Evolutionary conservation across 2,888 invertebrate genomes (phyloP), one percentile per base, ranked within the genome.

Genomic region (Drosophila lutescens): DNA sequence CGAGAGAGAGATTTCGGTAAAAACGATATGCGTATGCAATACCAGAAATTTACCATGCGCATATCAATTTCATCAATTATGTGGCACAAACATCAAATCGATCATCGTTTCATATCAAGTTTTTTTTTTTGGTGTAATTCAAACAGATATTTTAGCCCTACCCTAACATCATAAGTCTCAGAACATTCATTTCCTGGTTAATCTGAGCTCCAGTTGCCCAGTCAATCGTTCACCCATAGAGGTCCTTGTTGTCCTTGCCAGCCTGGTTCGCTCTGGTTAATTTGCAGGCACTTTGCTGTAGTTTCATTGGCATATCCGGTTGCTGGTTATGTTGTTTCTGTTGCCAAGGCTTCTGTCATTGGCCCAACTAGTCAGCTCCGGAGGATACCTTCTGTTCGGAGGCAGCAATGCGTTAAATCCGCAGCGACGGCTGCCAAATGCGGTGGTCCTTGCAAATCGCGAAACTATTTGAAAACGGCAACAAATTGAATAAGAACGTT

Each of bases 321-420:
- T 53, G 23, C 63, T 23, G 44, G 30, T 26, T 2, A 15, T 13
- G 8, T 15, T 38, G 47, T 9, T 20, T 6, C 20, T 30, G 13
- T 34, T 53, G 17, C 34, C 65, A 40, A 40, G 56, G 38, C 63
- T 30, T 40, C 63, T 56, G 51, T 41, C 61, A 67, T 9, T 46
- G 67, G 65, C 20, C 53, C 47, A 34, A 44, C 59, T 63, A 55
- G 49, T 40, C 20, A 8, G 58, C 53, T 32, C 12, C 40, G 40
- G 30, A 20, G 55, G 34, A 10, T 30, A 36, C 10, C 66, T 80
- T 49, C 77, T 79, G 63, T 80, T 76, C 58, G 38, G 67, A 70
- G 47, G 56, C 75, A 83, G 51, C 65, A 71, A 73, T 53, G 79
- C 86, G 79, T 86, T 68, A 80, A 80, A 83, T 77, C 79, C 55